A percentile compares a stretch with the other conserved stretches of the same genome.
phyloP scores from a whole-genome alignment of 2,888 invertebrate species.

The Gastrophysa polygoni region DNA sequence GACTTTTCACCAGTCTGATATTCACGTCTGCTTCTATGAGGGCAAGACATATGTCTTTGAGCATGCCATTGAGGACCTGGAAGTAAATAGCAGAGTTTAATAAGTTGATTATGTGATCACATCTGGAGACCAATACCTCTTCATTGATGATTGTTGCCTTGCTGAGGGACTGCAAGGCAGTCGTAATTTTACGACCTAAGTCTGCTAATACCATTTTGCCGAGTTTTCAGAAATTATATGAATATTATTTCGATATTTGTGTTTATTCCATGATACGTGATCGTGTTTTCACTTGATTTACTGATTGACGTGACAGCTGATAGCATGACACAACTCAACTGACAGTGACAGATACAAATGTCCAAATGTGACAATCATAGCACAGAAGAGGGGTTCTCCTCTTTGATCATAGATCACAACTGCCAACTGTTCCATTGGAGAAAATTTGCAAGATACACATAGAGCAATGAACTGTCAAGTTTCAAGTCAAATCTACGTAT shows the following conservation, averaged over 20 bases:
- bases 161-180: conserved; percentile 95
- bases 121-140: conserved; percentile 70
- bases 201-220: conserved; percentile 98
- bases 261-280: conserved; percentile 32
- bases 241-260: conserved; percentile 18
- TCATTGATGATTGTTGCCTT: conserved; percentile 98
- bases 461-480: too few relatives aligned
- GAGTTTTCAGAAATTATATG: conserved; percentile 21
- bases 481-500: too few relatives aligned
- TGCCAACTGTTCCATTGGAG: too few relatives aligned
- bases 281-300: not conserved
- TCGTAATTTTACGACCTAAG: conserved; percentile 98
- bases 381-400: too few relatives aligned
- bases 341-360: not conserved
- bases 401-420: too few relatives aligned
- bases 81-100: conserved; percentile 30
- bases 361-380: not conserved
- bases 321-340: not conserved
- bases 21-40: conserved; percentile 97
- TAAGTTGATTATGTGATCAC: conserved; percentile 23
- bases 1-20: conserved; percentile 91
- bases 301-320: not conserved
- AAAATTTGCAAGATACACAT: too few relatives aligned
- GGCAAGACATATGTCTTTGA: conserved; percentile 98
- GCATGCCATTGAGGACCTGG: conserved; percentile 97